Base-by-base conservation (phyloP, 2,888 invertebrate species). In the Xestoiulus laeticollis region DNA sequence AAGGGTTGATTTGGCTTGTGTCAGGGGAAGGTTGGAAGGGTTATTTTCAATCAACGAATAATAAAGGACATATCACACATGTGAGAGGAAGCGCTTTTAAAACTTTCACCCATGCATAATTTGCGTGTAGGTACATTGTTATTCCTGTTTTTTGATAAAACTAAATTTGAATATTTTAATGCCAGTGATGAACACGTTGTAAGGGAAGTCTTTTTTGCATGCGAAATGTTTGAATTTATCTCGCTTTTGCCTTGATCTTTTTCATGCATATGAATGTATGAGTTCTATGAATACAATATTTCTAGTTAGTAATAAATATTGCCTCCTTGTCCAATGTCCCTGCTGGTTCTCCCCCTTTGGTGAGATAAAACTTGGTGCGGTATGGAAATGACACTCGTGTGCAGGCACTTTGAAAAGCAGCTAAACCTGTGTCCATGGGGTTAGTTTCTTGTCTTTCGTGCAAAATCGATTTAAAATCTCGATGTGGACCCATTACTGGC, bases 381-480 rank as follows among this genome's bases (percentile, higher is more conserved):
- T 26, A 68, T 68, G 68, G n/a, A 68, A 68, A 22, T 68, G 68
- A 68, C 68, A 68, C 22, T 68, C 22, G 68, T 22, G 10, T 22
- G 22, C 68, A 68, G 68, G 22, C 68, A 68, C 68, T 68, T 68
- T 68, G 22, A 26, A 68, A 22, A 68, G 22, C 8, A 68, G 68
- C 68, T 68, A 59, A 59, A 68, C 68, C 68, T 22, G 22, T 68
- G 68, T 68, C 68, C 68, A 68, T 68, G 68, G 68, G 68, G 22
- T 68, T 68, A 68, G 68, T 68, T 68, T 68, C 68, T 68, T 68
- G 68, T 22, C 68, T 68, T 68, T 26, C 68, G 22, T 26, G 68
- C 68, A 68, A 68, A 68, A 68, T 68, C 68, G 68, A 68, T 68
- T 22, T 68, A 68, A 68, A 68, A 68, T 68, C 68, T 68, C 68